These are phyloP conservation scores for Nomada goodeniana DNA, from an alignment of 2,888 invertebrate species.

Conservation along the genomic window DNA sequence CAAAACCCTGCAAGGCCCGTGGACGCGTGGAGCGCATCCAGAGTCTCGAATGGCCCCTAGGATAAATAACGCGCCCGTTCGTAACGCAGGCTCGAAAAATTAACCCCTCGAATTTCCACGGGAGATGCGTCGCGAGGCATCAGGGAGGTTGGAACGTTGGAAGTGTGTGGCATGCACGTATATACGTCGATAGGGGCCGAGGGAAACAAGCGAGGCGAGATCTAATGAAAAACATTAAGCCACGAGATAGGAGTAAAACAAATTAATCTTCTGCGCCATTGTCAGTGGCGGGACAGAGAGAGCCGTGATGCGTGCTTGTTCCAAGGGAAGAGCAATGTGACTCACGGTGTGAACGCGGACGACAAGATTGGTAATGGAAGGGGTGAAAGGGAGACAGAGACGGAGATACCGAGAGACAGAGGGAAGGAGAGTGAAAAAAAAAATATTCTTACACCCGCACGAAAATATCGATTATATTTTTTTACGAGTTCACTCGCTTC, in stretches of 20 bases:
- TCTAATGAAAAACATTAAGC: slow-evolving; percentile 71
- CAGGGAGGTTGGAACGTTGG: slow-evolving; percentile 32
- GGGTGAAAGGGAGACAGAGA: background rate
- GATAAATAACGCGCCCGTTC: slow-evolving; percentile 2
- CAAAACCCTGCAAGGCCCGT: slow-evolving; percentile 17
- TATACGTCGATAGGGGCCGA: slow-evolving; percentile 18
- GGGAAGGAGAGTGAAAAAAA: slow-evolving; percentile 11
- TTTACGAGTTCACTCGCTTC: slow-evolving; percentile 72
- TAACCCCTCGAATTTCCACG: slow-evolving; percentile 3
- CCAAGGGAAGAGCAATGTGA: slow-evolving; percentile 41
- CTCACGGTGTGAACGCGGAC: slow-evolving; percentile 48
- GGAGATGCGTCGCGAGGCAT: slow-evolving; percentile 2
- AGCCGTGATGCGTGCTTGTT: background rate
- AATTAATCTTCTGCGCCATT: slow-evolving; percentile 68
- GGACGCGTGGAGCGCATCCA: background rate
- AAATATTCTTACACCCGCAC: slow-evolving; percentile 68
- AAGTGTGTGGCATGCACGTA: slow-evolving; percentile 37
- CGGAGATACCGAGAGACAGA: background rate
- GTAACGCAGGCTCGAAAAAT: background rate
- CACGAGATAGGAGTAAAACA: slow-evolving; percentile 62
- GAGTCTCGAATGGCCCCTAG: slow-evolving; percentile 1
- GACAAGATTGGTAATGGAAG: slow-evolving; percentile 19
- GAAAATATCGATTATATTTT: slow-evolving; percentile 78
- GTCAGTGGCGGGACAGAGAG: slow-evolving; percentile 21
- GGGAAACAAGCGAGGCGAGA: slow-evolving; percentile 40